Percentiles rank a stretch among this genome's conserved stretches.
These are phyloP conservation scores for Otolemur garnettii DNA, from an alignment of 2,113 vertebrate species.

Conservation along the genomic window DNA sequence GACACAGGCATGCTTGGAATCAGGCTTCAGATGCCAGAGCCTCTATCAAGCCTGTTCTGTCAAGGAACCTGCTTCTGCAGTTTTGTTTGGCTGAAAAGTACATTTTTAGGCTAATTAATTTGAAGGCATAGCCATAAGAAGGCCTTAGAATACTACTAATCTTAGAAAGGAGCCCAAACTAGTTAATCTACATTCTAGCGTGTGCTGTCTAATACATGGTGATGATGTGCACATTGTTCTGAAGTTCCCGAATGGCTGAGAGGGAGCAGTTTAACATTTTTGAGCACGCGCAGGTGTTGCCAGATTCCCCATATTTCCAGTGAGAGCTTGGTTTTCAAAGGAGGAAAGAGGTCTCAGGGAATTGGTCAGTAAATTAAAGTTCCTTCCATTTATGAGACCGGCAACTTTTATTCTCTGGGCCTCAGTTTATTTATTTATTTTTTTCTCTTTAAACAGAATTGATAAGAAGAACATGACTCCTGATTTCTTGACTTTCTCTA, in stretches of 20 bases:
- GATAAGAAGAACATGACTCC: neutral
- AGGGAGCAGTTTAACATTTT: slow-evolving; percentile 22
- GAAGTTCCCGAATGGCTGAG: neutral
- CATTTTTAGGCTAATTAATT: slow-evolving; percentile 36
- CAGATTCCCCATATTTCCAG: slow-evolving; percentile 32
- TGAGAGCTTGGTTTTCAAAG: neutral
- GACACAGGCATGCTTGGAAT: neutral
- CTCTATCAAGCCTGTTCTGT: neutral
- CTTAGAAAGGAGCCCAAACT: neutral
- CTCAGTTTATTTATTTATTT: neutral
- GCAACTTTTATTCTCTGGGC: neutral
- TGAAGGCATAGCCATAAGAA: slow-evolving; percentile 19
- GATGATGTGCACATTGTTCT: neutral
- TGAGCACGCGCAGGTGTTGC: neutral
- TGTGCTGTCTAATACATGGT: neutral
- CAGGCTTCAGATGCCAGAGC: neutral
- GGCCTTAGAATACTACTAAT: neutral
- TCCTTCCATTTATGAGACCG: neutral
- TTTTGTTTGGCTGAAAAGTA: neutral
- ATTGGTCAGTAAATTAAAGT: slow-evolving; percentile 26
- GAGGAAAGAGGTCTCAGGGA: neutral
- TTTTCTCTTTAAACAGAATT: neutral
- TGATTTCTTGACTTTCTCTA: neutral
- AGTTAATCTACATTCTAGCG: neutral
- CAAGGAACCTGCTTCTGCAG: neutral